phyloP scores from a whole-genome alignment of 2,888 invertebrate species.

The Drymonia ruficornis region DNA sequence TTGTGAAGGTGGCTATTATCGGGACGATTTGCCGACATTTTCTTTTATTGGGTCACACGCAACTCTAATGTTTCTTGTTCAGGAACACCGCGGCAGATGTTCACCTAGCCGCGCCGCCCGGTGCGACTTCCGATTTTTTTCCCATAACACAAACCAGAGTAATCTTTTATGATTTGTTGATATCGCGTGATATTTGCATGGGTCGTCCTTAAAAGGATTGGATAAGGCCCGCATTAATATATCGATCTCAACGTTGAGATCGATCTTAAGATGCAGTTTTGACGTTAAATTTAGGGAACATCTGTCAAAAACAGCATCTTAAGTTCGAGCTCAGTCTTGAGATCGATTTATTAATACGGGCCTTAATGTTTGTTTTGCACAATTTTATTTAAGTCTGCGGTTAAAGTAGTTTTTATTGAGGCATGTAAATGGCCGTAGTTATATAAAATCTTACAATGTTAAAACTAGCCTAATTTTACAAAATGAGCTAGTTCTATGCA shows the following conservation, averaged over 20 bases:
- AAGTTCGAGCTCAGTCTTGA: too few species aligned
- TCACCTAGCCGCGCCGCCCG: constrained; percentile 13
- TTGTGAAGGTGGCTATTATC: constrained; percentile 15
- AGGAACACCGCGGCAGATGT: constrained; percentile 31
- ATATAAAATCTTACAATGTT: too few species aligned
- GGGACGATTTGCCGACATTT: constrained; percentile 27
- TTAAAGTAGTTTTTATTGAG: too few species aligned
- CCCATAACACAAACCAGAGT: constrained; percentile 2
- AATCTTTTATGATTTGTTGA: not conserved
- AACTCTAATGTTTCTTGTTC: constrained; percentile 25
- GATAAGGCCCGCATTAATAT: too few species aligned
- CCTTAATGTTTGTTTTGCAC: too few species aligned
- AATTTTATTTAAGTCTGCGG: too few species aligned
- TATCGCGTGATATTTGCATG: not conserved
- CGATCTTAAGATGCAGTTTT: too few species aligned
- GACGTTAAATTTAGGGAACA: too few species aligned
- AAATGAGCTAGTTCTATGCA: too few species aligned
- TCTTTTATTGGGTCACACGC: constrained; percentile 25
- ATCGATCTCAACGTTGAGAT: too few species aligned
- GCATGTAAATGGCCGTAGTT: not conserved
- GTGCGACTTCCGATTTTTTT: constrained; percentile 18
- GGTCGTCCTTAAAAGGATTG: not conserved
- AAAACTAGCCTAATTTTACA: not conserved
- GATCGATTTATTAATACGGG: too few species aligned
- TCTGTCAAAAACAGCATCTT: too few species aligned